Evolutionary conservation across 2,113 vertebrate species (phyloP).

Genomic region (Pithys albifrons): DNA sequence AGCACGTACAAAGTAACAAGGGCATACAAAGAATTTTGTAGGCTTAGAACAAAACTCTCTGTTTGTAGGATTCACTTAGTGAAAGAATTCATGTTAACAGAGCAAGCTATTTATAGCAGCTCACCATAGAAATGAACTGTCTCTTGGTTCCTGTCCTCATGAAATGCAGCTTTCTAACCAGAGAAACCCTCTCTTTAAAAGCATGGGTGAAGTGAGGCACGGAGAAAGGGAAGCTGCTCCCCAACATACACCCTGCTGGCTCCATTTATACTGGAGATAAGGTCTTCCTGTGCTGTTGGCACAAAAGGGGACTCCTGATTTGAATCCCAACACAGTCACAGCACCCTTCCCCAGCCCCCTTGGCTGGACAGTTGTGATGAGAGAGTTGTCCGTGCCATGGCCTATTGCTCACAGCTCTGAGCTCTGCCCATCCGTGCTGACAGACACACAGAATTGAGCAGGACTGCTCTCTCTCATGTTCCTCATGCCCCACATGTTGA

Average conservation of each 20-base stretch:
- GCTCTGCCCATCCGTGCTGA: neutral
- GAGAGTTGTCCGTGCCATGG: neutral
- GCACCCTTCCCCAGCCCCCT: neutral
- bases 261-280: neutral
- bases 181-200: constrained; percentile 25
- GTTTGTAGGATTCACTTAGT: constrained; percentile 53
- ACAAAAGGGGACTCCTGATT: neutral
- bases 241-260: neutral
- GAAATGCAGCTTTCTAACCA: constrained; percentile 3
- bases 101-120: constrained; percentile 62
- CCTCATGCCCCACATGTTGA: neutral
- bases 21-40: constrained; percentile 30
- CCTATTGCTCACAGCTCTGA: accelerated
- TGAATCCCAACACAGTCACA: neutral
- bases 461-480: neutral
- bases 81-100: constrained; percentile 58
- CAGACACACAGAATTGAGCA: accelerated
- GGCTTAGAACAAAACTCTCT: constrained; percentile 36
- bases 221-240: neutral
- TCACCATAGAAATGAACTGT: constrained; percentile 32
- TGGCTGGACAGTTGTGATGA: accelerated
- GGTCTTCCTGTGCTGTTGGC: neutral
- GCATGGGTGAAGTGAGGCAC: neutral
- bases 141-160: constrained; percentile 33
- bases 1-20: neutral